Conservation (phyloP, 2,888 invertebrate genomes). For the Hypselothyrea guttata region DNA sequence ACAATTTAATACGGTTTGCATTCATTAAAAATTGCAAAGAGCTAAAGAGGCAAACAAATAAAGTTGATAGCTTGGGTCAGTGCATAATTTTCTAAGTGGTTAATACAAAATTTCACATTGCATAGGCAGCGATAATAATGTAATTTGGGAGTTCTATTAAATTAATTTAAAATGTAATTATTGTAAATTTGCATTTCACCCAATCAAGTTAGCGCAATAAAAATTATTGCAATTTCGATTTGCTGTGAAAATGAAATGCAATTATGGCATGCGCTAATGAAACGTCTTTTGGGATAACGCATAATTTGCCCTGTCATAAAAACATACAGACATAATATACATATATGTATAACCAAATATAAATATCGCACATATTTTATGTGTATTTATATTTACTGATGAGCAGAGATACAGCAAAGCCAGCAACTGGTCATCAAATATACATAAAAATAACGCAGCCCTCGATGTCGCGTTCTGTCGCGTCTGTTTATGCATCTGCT, state of each 20-base stretch:
- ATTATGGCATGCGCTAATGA: conserved; percentile 18
- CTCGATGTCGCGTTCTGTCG: conserved; percentile 1
- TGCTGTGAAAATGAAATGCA: conserved; percentile 5
- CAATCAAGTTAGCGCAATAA: neutral
- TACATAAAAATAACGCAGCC: conserved; percentile 35
- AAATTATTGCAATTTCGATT: conserved; percentile 3
- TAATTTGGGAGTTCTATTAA: too few species aligned
- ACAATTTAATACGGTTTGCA: too few species aligned
- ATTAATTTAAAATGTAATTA: neutral
- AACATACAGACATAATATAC: conserved; percentile 1
- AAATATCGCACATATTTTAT: neutral
- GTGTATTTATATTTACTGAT: conserved; percentile 1
- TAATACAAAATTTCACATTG: too few species aligned
- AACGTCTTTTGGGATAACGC: conserved; percentile 7
- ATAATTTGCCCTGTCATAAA: conserved; percentile 11
- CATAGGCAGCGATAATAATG: too few species aligned
- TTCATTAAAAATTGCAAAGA: too few species aligned
- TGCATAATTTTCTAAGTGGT: too few species aligned
- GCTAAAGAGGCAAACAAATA: too few species aligned
- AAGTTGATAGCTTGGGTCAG: too few species aligned
- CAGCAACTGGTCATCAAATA: conserved; percentile 37
- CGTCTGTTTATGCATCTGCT: neutral
- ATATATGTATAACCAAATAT: neutral
- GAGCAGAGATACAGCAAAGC: conserved; percentile 1
- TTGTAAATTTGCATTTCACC: too few species aligned